phyloP scores from a whole-genome alignment of 64 coral and sea anemone species.

The Montipora efflorescens region DNA sequence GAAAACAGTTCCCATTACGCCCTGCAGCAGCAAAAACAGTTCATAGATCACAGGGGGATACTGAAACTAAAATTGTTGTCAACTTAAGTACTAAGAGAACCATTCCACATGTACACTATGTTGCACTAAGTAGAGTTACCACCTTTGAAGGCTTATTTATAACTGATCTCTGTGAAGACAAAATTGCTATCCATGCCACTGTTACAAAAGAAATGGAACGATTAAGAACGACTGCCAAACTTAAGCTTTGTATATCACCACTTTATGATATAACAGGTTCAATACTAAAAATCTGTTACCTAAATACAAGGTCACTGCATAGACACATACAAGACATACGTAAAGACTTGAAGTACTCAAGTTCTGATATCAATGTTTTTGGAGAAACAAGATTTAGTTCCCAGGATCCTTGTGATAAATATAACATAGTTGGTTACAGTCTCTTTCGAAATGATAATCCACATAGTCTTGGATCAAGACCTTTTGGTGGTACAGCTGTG shows the following conservation, averaged over 20 bases:
- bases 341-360: conserved; percentile 36
- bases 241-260: neutral
- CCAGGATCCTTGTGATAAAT: conserved; percentile 27
- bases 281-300: neutral
- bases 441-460: conserved; percentile 53
- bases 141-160: conserved; percentile 52
- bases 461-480: neutral
- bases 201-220: conserved; percentile 50
- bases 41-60: conserved; percentile 16
- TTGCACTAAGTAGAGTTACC: conserved; percentile 53
- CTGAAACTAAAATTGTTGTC: neutral
- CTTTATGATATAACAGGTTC: neutral
- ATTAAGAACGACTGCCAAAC: neutral
- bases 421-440: conserved; percentile 3
- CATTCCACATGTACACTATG: conserved; percentile 53
- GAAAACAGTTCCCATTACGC: conserved; percentile 23
- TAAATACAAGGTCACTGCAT: conserved; percentile 5
- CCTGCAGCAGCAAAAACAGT: conserved; percentile 44
- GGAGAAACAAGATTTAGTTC: conserved; percentile 54
- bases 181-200: conserved; percentile 29
- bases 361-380: conserved; percentile 30
- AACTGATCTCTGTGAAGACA: conserved; percentile 45
- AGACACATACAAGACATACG: conserved; percentile 13
- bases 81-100: neutral
- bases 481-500: conserved; percentile 26